phyloP scores from a whole-genome alignment of 2,113 vertebrate genomes.

The Poeciliopsis retropinna region DNA sequence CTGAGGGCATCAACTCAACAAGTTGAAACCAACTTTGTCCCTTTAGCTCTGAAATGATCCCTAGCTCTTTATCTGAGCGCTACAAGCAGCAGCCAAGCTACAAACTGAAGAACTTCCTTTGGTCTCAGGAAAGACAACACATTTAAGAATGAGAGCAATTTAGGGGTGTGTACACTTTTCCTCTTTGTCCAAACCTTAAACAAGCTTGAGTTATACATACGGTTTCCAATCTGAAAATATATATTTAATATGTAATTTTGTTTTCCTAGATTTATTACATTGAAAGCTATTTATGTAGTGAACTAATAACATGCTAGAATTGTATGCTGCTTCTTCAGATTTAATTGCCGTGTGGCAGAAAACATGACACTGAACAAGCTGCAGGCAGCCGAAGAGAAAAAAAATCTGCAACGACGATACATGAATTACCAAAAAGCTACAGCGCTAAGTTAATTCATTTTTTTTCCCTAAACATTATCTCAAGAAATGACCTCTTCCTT shows the following conservation, averaged over 20 bases:
- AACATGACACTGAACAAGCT: not conserved
- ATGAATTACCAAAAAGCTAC: not conserved
- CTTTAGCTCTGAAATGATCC: too few species aligned
- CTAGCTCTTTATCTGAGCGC: too few species aligned
- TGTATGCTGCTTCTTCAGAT: not conserved
- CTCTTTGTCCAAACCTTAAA: not conserved
- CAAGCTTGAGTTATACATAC: too few species aligned
- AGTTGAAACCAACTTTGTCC: not conserved
- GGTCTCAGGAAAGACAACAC: not conserved
- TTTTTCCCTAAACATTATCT: slow-evolving; percentile 50
- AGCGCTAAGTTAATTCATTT: slow-evolving; percentile 37
- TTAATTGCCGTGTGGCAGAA: not conserved
- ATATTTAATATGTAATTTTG: too few species aligned
- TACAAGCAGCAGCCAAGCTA: not conserved
- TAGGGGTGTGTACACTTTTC: not conserved
- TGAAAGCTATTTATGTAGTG: too few species aligned
- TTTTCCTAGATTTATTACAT: too few species aligned
- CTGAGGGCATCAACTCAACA: not conserved
- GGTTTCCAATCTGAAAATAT: too few species aligned
- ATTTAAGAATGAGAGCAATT: not conserved
- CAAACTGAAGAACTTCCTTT: not conserved
- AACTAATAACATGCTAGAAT: not conserved
- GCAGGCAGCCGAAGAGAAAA: slow-evolving; percentile 19
- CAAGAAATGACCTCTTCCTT: slow-evolving; percentile 19
- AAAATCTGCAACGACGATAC: not conserved